These are phyloP conservation scores for Apeltes quadracus DNA, from an alignment of 2,113 vertebrate species.

Conservation along the genomic window DNA sequence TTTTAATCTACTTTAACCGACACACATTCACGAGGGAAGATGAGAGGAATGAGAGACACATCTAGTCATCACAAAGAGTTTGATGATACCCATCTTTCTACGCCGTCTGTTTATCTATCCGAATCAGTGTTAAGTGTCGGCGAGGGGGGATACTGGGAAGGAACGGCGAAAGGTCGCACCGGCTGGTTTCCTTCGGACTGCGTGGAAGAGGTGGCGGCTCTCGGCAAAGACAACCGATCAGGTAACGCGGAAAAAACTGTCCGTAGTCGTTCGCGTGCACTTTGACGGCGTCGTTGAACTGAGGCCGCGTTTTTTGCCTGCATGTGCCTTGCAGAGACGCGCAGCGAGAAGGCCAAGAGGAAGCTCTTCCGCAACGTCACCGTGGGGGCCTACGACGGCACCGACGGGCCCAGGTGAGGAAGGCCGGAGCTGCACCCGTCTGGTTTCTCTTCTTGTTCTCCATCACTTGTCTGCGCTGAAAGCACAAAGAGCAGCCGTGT, in stretches of 20 bases:
- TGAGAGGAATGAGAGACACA: conserved; percentile 15
- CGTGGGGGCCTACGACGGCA: conserved; percentile 92
- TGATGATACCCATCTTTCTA: not conserved
- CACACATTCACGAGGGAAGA: conserved; percentile 11
- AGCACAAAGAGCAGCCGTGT: conserved; percentile 47
- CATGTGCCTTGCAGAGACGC: conserved; percentile 83
- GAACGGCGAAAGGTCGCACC: conserved; percentile 87
- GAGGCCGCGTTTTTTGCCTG: conserved; percentile 39
- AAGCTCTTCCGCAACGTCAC: conserved; percentile 93
- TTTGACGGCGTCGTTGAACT: conserved; percentile 25
- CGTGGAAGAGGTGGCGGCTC: conserved; percentile 87
- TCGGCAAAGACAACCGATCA: conserved; percentile 84
- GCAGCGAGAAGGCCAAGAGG: conserved; percentile 90
- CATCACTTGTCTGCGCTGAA: conserved; percentile 39
- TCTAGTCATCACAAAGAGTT: conserved; percentile 15
- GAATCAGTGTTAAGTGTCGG: conserved; percentile 88
- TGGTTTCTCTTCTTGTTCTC: conserved; percentile 38
- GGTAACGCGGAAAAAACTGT: too few relatives aligned
- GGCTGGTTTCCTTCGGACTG: conserved; percentile 95
- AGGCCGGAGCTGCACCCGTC: conserved; percentile 11
- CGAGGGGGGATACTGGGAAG: conserved; percentile 94
- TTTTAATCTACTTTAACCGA: not conserved
- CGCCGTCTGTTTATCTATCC: conserved; percentile 5
- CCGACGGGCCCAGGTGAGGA: conserved; percentile 88
- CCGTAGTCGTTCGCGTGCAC: too few relatives aligned